phyloP scores from a whole-genome alignment of 2,113 vertebrate genomes.

The Macaca mulatta region DNA sequence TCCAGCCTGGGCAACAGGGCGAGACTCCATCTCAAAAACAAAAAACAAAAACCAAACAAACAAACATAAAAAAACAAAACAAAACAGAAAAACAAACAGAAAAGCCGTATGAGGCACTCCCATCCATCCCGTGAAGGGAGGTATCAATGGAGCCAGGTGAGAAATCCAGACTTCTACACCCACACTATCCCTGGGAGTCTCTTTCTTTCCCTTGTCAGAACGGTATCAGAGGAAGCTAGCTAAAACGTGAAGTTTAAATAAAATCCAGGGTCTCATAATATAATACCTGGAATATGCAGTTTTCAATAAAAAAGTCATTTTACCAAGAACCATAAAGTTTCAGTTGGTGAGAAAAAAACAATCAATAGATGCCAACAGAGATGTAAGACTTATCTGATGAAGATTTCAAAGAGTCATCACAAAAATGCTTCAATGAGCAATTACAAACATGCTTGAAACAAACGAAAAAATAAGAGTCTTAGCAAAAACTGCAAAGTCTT shows the following conservation, averaged over 20 bases:
- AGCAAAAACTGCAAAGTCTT: not conserved
- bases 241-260: not conserved
- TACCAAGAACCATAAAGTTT: not conserved
- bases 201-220: not conserved
- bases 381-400: not conserved
- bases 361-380: not conserved
- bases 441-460: not conserved
- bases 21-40: no score
- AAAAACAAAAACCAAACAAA: no score
- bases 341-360: not conserved
- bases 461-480: not conserved
- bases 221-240: not conserved
- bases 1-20: no score
- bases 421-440: not conserved
- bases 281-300: not conserved
- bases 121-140: fast-evolving
- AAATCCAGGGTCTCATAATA: not conserved
- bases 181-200: no score
- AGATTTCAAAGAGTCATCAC: not conserved
- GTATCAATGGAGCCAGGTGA: fast-evolving
- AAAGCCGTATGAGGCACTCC: not conserved
- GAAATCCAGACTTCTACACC: not conserved
- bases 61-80: no score
- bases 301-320: not conserved
- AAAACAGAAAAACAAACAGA: no score